Conservation (phyloP, 2,888 invertebrate genomes). For the Apotomis betuletana region DNA sequence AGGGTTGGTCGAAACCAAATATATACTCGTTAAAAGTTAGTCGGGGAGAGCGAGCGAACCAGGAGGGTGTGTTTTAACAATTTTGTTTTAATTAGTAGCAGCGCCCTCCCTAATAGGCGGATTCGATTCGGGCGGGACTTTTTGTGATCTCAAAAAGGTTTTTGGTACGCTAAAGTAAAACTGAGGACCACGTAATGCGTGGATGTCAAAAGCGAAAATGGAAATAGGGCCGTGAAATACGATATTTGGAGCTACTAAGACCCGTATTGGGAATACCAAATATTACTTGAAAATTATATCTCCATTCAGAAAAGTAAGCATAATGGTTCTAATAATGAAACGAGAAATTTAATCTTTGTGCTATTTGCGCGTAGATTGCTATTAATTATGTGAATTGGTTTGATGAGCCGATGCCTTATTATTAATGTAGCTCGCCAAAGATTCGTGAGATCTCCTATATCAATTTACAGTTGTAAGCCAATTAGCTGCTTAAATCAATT, state of each 20-base stretch:
- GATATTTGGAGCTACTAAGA: conserved; percentile 8
- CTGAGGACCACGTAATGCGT: conserved; percentile 12
- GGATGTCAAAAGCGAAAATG: conserved; percentile 14
- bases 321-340: background rate
- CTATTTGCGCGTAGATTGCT: conserved; percentile 4
- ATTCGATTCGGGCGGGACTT: conserved; percentile 68
- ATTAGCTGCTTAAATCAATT: conserved; percentile 12
- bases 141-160: conserved; percentile 48
- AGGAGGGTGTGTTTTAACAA: conserved; percentile 75
- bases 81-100: conserved; percentile 83
- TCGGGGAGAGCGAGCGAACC: conserved; percentile 63
- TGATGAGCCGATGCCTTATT: conserved; percentile 16
- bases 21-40: conserved; percentile 84
- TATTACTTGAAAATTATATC: background rate
- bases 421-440: conserved; percentile 9
- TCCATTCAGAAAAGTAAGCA: background rate
- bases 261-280: conserved; percentile 3
- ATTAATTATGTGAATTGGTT: conserved; percentile 18
- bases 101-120: conserved; percentile 70
- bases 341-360: background rate
- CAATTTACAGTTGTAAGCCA: conserved; percentile 23
- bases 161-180: conserved; percentile 32
- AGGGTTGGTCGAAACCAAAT: conserved; percentile 82
- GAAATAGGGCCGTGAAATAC: conserved; percentile 13
- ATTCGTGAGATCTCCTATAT: conserved; percentile 23